Evolutionary conservation across 2,888 invertebrate species (phyloP), one percentile per base, ranked within the genome.

Genomic region (Pterobdella sp.): DNA sequence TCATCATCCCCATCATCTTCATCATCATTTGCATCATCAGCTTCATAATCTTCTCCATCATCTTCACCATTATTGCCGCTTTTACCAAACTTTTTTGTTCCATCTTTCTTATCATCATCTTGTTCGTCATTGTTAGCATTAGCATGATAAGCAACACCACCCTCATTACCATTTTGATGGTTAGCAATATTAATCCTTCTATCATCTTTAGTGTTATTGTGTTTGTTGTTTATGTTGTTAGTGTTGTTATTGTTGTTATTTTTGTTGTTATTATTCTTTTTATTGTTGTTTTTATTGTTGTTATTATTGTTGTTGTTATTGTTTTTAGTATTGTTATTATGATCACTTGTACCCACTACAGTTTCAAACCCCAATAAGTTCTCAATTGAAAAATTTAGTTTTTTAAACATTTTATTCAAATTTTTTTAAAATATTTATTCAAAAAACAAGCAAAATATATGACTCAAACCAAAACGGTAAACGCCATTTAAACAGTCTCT

Each of bases 121-220:
- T 42, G 7, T 14, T 42, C 18, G 18, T 42, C 18, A 42, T 42
- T 42, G 18, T 42, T 42, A 42, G 7, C 18, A 42, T 42, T 42
- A 42, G 7, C 18, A 75, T 36, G 31, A 75, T 36, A 63, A 52
- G 31, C 10, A 74, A 74, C 29, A 74, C 31, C 65, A 73, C 74
- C 65, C 56, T 73, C 32, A 49, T 74, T 35, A 74, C 29, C 29
- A 73, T 73, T 35, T 63, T 74, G 22, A 73, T 60, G 31, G 60
- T 73, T 65, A 68, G 14, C 18, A 72, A 65, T n/a, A 32, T 26
- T 66, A 67, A 14, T 67, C 68, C 31, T 36, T 18, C 22, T 68
- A 73, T 34, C 22, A 32, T 22, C 72, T 18, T 72, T 72, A n/a
- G 7, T 64, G n/a, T 29, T 64, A 64, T 29, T 64, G 14, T 64